Percentiles rank a stretch among this genome's conserved stretches.
These are phyloP conservation scores for Aporrectodea caliginosa DNA, from an alignment of 1,140 invertebrate species.

Conservation along the genomic window DNA sequence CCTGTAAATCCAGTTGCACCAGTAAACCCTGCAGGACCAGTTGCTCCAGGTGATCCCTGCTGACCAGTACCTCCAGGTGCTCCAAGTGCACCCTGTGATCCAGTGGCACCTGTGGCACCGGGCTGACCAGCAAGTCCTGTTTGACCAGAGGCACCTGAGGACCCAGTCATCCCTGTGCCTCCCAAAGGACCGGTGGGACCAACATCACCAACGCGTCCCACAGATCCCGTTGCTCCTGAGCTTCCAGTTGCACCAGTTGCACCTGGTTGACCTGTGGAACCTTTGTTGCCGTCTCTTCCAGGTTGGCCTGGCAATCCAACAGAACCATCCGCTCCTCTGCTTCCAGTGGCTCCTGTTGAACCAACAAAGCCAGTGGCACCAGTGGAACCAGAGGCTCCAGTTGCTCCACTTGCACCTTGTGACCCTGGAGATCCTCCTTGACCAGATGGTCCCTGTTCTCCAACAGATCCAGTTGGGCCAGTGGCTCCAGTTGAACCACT, in stretches of 20 bases:
- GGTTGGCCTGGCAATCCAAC: neutral
- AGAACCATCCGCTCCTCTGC: neutral
- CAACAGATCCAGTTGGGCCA: neutral
- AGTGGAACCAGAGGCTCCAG: neutral
- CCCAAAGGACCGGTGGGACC: neutral
- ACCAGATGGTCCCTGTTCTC: neutral
- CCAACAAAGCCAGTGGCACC: neutral
- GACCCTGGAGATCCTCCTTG: neutral
- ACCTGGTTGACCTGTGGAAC: neutral
- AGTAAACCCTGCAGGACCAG: neutral
- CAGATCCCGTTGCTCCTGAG: conserved; percentile 12
- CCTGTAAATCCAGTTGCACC: conserved; percentile 2
- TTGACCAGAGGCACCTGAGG: conserved; percentile 5
- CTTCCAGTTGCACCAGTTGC: too few species aligned
- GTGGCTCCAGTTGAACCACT: neutral
- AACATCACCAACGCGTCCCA: too few species aligned
- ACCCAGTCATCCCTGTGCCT: neutral
- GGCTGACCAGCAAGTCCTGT: conserved; percentile 11
- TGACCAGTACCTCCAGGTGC: conserved; percentile 2
- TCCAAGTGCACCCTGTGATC: conserved; percentile 8
- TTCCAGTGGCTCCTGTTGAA: neutral
- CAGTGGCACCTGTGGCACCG: conserved; percentile 19
- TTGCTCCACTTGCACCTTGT: neutral
- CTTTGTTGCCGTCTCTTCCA: neutral
- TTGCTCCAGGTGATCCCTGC: neutral